Conservation (phyloP, 2,888 invertebrate species). For the Sipha maydis region DNA sequence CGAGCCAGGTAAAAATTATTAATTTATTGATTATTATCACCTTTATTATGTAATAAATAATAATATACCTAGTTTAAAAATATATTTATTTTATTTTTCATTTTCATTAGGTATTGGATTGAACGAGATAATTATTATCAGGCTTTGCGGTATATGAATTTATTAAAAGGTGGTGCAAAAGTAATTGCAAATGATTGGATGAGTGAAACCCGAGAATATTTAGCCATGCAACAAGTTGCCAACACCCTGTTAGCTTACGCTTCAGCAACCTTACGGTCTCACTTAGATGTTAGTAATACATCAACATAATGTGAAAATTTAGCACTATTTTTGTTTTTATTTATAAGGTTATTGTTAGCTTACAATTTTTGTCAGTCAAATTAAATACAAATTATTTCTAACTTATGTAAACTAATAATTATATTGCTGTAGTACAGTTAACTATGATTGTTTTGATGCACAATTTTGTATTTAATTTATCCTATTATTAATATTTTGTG, state of each 20-base stretch:
- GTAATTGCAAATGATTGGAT: slow-evolving; percentile 88
- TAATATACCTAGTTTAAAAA: too few relatives aligned
- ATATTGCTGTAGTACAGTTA: slow-evolving; percentile 12
- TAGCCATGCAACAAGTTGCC: slow-evolving; percentile 92
- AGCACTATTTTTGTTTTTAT: slow-evolving; percentile 28
- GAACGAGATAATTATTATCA: slow-evolving; percentile 87
- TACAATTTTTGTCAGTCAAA: slow-evolving; percentile 26
- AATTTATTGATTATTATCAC: background rate
- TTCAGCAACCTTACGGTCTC: slow-evolving; percentile 72
- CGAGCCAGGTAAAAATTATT: slow-evolving; percentile 78
- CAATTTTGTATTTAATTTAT: slow-evolving; percentile 5
- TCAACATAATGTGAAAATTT: background rate
- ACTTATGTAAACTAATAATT: slow-evolving; percentile 24
- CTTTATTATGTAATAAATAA: too few relatives aligned
- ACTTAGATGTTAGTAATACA: slow-evolving; percentile 17
- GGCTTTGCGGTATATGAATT: slow-evolving; percentile 86
- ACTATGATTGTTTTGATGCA: slow-evolving; percentile 11
- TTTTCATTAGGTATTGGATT: slow-evolving; percentile 78
- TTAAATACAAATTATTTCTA: slow-evolving; percentile 21
- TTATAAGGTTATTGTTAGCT: slow-evolving; percentile 18
- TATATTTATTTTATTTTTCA: background rate
- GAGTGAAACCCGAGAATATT: slow-evolving; percentile 80
- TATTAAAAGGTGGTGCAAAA: slow-evolving; percentile 88
- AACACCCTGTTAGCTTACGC: slow-evolving; percentile 90
- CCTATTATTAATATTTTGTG: background rate